These are phyloP conservation scores for Mixornis gularis DNA, from an alignment of 2,113 vertebrate species.

Conservation along the genomic window DNA sequence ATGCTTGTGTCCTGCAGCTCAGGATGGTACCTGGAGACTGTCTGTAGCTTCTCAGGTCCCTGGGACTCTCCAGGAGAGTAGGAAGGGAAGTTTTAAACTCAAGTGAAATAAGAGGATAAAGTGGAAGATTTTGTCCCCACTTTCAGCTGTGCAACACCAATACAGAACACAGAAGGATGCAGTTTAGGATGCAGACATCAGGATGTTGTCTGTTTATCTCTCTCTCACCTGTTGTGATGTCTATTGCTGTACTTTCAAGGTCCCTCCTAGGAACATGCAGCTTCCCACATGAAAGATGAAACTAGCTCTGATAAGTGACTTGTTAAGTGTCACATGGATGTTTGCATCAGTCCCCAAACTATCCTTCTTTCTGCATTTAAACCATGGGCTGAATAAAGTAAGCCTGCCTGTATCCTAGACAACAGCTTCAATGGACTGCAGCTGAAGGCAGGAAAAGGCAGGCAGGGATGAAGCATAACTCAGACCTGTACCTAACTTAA, in stretches of 20 bases:
- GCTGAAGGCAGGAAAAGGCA: background rate
- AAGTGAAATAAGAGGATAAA: background rate
- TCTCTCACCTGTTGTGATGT: background rate
- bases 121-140: background rate
- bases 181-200: background rate
- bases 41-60: background rate
- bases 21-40: background rate
- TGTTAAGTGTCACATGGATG: background rate
- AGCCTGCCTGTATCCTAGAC: constrained; percentile 37
- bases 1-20: background rate
- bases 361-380: background rate
- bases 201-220: background rate
- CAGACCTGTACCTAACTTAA: background rate
- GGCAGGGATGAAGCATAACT: background rate
- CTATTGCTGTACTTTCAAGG: background rate
- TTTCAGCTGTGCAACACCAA: background rate
- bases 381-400: background rate
- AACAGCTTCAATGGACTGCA: background rate
- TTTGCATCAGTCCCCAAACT: background rate
- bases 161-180: background rate
- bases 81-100: background rate
- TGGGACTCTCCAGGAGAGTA: background rate
- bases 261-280: background rate
- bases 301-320: background rate
- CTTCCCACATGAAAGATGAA: background rate